phyloP scores from a whole-genome alignment of 2,888 invertebrate species.

The Agrilus cyanescens region DNA sequence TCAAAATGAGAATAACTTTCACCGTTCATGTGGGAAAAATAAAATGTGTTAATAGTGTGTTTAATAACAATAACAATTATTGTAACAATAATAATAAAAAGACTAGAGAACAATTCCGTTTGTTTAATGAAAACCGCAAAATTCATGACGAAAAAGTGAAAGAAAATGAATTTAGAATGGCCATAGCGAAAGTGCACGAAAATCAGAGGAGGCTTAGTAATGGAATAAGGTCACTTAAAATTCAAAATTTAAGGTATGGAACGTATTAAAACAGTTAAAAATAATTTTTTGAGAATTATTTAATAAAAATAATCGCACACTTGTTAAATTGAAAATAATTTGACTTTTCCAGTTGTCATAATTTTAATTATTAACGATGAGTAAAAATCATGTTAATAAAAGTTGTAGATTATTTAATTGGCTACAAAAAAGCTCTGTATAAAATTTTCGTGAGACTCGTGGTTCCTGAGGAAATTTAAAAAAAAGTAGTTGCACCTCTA shows the following conservation, averaged over 20 bases:
- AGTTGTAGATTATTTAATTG: too few relatives aligned
- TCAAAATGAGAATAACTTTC: slow-evolving; percentile 54
- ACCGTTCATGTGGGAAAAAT: slow-evolving; percentile 50
- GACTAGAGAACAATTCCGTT: slow-evolving; percentile 2
- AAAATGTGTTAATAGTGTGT: slow-evolving; percentile 3
- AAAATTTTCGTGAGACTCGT: too few relatives aligned
- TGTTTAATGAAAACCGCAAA: background rate
- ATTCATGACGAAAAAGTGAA: slow-evolving; percentile 5
- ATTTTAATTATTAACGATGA: too few relatives aligned
- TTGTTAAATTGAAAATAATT: too few relatives aligned
- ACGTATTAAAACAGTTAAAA: too few relatives aligned
- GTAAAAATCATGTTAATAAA: too few relatives aligned
- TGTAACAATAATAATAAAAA: slow-evolving; percentile 4
- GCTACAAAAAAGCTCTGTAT: too few relatives aligned
- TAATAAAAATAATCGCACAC: too few relatives aligned
- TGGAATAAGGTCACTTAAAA: slow-evolving; percentile 32
- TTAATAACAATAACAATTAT: slow-evolving; percentile 7
- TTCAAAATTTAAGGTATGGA: slow-evolving; percentile 36
- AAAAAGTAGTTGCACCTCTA: too few relatives aligned
- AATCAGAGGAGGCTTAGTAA: slow-evolving; percentile 34
- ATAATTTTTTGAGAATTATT: too few relatives aligned
- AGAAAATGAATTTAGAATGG: slow-evolving; percentile 12
- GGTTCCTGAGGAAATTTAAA: too few relatives aligned
- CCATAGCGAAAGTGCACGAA: slow-evolving; percentile 25
- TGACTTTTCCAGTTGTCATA: too few relatives aligned